Evolutionary conservation across 2,888 invertebrate species (phyloP), one percentile per base, ranked within the genome.

Genomic region (Drosophila subquinaria): DNA sequence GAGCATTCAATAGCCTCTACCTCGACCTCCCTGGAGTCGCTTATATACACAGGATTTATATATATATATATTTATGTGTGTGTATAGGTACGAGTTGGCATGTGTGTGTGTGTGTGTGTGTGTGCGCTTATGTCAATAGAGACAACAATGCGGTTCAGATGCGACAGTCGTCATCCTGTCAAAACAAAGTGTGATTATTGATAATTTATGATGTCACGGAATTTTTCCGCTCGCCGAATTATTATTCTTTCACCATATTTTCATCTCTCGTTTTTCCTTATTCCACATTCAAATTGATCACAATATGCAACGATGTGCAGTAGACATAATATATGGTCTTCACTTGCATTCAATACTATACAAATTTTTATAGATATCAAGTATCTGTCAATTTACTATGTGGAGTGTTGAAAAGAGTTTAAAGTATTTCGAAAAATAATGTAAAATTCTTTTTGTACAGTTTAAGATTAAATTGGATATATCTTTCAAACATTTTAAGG

Each of bases 141-240:
- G 86, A 75, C 81, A 87, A 86, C 89, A 87, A 87, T 79, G 89
- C 89, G 84, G 79, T 74, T 76, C 83, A 74, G 85, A 77, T 87
- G 80, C 86, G 83, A 88, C 88, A 82, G 84, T 88, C 86, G 84
- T 84, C 88, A 84, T 88, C 87, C 91, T 92, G 92, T 92, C 92
- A 92, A 91, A 92, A 92, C 91, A 92, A 89, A 91, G 91, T 91
- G 91, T 90, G 92, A 92, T 92, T 92, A 92, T 91, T 89, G 91
- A 91, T 92, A 92, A 92, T 92, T 92, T 92, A 92, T 92, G 92
- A 92, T 92, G 91, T 91, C 91, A 91, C 86, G 88, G 82, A 87
- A 87, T 84, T 90, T 90, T 89, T 89, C 82, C 48, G 38, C 38
- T 17, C 36, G 38, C 27, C 36, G 45, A 56, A 56, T 60, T 59